These are phyloP conservation scores for Nemotelus nigrinus DNA, from an alignment of 2,888 invertebrate species.

Conservation along the genomic window DNA sequence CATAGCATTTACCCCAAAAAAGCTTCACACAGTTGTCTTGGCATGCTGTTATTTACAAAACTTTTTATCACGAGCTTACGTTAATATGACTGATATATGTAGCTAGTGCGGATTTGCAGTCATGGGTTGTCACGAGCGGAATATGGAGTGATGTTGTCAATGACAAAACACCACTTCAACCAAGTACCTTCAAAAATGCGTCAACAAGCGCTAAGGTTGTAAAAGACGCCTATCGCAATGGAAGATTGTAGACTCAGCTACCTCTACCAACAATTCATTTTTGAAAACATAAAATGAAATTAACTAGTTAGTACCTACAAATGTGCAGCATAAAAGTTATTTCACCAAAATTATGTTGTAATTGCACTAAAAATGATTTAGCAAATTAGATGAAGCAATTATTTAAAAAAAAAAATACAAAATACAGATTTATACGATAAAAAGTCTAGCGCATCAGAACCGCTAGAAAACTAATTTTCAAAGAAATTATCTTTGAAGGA, in stretches of 20 bases:
- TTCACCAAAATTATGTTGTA: too few species aligned
- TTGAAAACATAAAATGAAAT: not conserved
- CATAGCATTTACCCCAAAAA: not conserved
- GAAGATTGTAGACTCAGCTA: not conserved
- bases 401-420: not conserved
- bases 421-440: not conserved
- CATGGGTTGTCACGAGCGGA: not conserved
- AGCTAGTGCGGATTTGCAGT: not conserved
- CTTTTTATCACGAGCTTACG: not conserved
- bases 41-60: not conserved
- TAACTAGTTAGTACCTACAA: too few species aligned
- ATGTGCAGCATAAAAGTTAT: too few species aligned
- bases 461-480: too few species aligned
- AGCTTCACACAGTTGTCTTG: not conserved
- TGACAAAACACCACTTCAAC: not conserved
- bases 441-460: too few species aligned
- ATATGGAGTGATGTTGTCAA: slow-evolving; percentile 33
- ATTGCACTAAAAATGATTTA: too few species aligned
- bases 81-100: not conserved
- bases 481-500: too few species aligned
- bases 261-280: not conserved
- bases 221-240: not conserved
- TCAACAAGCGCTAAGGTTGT: not conserved
- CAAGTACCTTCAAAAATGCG: not conserved
- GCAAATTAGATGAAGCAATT: not conserved